phyloP scores from a whole-genome alignment of 2,888 invertebrate species.

The Helicoverpa assulta region DNA sequence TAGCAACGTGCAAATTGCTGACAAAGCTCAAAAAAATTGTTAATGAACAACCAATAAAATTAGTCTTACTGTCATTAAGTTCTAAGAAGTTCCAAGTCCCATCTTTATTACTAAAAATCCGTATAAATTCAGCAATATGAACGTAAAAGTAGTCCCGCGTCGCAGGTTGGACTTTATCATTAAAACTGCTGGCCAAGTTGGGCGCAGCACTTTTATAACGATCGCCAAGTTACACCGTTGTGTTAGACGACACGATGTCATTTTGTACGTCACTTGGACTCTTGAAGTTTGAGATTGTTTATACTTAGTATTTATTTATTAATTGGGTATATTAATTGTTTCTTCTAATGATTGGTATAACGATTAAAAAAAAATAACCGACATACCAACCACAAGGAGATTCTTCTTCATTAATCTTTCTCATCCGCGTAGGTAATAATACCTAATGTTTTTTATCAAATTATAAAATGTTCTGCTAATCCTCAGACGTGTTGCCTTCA shows the following conservation, averaged over 20 bases:
- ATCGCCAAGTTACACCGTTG: conserved; percentile 52
- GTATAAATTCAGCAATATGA: conserved; percentile 23
- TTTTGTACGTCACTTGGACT: conserved; percentile 36
- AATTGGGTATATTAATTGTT: conserved; percentile 4
- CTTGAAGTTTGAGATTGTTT: conserved; percentile 44
- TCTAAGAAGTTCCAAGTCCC: background rate
- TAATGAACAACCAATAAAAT: no score
- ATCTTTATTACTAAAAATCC: background rate
- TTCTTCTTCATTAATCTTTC: no score
- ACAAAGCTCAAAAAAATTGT: no score
- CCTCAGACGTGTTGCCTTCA: no score
- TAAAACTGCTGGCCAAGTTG: conserved; percentile 63
- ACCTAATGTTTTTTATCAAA: no score
- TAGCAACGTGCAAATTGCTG: no score
- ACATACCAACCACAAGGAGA: no score
- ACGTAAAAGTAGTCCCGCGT: conserved; percentile 37
- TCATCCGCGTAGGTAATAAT: no score
- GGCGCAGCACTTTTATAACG: conserved; percentile 67
- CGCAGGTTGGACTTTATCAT: conserved; percentile 63
- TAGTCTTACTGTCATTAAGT: background rate
- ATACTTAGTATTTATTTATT: conserved; percentile 18
- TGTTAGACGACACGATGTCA: conserved; percentile 41
- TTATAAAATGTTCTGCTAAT: no score
- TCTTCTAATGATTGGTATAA: background rate
- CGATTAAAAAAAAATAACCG: no score